A percentile compares a stretch with the other conserved stretches of the same genome.
Evolutionary conservation across 2,797 vertebrate species (phyloP).

Genomic region (Sebastes cheni): DNA sequence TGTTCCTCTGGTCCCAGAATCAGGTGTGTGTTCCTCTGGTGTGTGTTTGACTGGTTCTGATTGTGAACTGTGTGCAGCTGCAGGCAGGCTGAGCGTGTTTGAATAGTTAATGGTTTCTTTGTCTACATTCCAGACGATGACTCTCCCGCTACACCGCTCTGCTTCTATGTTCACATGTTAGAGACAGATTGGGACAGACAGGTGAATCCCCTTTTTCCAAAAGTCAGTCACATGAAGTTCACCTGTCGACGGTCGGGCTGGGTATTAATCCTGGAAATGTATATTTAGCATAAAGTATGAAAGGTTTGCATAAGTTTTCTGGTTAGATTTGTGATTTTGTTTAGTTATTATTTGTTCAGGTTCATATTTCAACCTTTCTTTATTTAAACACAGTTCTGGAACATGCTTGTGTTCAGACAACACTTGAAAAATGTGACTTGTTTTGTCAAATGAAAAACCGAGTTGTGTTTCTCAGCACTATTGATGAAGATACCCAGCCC

Average conservation of each 20-base stretch:
- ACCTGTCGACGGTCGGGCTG: not conserved
- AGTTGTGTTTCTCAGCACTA: not conserved
- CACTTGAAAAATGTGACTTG: not conserved
- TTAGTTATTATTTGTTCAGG: not conserved
- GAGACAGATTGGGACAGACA: conserved; percentile 23
- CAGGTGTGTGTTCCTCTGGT: too few species aligned
- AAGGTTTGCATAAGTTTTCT: not conserved
- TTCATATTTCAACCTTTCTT: not conserved
- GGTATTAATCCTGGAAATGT: not conserved
- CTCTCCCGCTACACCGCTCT: not conserved
- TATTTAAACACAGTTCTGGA: not conserved
- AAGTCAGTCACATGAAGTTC: not conserved
- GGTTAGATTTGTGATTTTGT: not conserved
- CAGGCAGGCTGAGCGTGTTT: conserved; percentile 4
- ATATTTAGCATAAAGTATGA: too few species aligned
- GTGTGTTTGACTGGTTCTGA: not conserved
- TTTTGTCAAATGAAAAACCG: not conserved
- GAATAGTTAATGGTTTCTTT: not conserved
- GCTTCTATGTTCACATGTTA: not conserved
- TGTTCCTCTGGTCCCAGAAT: too few species aligned
- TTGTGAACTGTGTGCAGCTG: conserved; percentile 4
- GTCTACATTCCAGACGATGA: conserved; percentile 7
- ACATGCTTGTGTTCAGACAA: not conserved
- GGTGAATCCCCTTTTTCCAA: conserved; percentile 6
- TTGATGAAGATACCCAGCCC: not conserved